Evolutionary conservation across 1,140 invertebrate species (phyloP), one percentile per base, ranked within the genome.

Genomic region (Drosophila lowei): DNA sequence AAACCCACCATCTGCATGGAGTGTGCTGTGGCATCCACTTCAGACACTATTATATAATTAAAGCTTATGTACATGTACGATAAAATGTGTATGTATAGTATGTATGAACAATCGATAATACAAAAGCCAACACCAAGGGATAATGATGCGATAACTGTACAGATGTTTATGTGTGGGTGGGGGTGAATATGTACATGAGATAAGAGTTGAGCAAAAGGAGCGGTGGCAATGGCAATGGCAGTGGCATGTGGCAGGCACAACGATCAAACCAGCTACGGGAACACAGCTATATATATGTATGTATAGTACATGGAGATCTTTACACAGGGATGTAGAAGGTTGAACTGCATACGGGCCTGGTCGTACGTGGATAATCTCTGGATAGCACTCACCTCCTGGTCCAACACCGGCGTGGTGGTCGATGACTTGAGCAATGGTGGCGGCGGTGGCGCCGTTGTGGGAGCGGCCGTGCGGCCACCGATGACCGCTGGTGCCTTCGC

Each of bases 311-410:
- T 70, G 70, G 28, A 54, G 50, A 65, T 28, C 72, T 72, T 66
- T 77, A 60, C 62, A 78, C 46, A 72, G 59, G 74, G 42, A 68
- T 38, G 28, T 50, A 43, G 41, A 54, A 49, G 65, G 42, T 18
- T 47, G 7, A 68, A 34, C 52, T 68, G 66, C 57, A 68, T 64
- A 68, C 28, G 50, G 43, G 50, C 34, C 48, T 25, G 15, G 23
- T 30, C 30, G 21, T 44, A 56, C 41, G 16, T 16, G 6, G 21
- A n/a, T 18, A 25, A 13, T 18, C 38, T n/a, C 9, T 9, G 16
- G 7, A 16, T 7, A 2, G 0, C 5, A 77, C 92, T 93, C 91
- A 94, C 95, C 92, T 95, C 94, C 76, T 93, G 93, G 89, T 95
- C 94, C 63, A 95, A 88, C 90, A 94, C 93, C 38, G 93, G 93